Conservation (phyloP, 2,797 vertebrate species). For the Zalophus californianus region DNA sequence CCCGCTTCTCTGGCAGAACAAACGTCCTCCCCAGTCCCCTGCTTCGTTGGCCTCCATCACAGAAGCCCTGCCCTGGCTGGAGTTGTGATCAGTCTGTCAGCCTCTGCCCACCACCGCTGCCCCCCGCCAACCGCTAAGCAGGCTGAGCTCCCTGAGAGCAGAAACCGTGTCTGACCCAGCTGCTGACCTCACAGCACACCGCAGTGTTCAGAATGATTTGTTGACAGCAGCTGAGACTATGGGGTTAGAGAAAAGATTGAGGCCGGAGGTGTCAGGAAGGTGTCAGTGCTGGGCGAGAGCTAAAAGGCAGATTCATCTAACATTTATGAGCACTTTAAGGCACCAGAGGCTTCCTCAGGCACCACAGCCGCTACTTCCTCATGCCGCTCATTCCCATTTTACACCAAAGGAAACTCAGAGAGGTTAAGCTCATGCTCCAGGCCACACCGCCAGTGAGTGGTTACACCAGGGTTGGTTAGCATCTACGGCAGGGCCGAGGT, state of each 20-base stretch:
- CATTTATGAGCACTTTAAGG: not conserved
- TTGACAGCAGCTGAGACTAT: not conserved
- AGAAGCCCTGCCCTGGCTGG: not conserved
- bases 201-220: not conserved
- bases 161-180: not conserved
- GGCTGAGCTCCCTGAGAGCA: not conserved
- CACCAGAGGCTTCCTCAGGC: not conserved
- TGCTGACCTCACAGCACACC: not conserved
- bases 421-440: not conserved
- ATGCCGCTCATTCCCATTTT: not conserved
- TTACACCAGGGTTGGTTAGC: not conserved
- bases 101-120: not conserved
- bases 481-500: not conserved
- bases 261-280: not conserved
- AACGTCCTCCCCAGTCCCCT: not conserved
- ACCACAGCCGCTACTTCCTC: not conserved
- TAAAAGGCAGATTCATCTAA: not conserved
- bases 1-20: not conserved
- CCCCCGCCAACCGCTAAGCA: not conserved
- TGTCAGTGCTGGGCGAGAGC: not conserved
- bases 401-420: not conserved
- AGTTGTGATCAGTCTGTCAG: not conserved
- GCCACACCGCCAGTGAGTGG: not conserved
- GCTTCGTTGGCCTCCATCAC: not conserved
- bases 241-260: not conserved